Conservation (phyloP, 2,888 invertebrate genomes). For the Neelides folsomi region DNA sequence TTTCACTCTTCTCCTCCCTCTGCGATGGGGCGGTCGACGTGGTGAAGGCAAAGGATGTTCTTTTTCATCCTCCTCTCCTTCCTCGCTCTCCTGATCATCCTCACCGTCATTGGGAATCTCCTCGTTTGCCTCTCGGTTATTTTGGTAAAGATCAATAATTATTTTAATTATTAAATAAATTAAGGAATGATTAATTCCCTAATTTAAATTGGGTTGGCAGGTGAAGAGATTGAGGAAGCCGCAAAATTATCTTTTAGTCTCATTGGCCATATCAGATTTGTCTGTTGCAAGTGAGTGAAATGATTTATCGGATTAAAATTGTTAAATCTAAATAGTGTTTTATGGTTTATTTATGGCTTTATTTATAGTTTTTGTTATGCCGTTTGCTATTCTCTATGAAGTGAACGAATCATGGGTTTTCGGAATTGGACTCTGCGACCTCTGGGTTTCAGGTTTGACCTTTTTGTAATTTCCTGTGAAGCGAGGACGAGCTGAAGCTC, state of each 20-base stretch:
- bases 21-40: no score
- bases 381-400: constrained; percentile 65
- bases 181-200: no score
- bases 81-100: constrained; percentile 44
- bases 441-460: constrained; percentile 30
- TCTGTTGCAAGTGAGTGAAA: constrained; percentile 65
- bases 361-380: constrained; percentile 91
- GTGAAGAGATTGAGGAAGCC: constrained; percentile 74
- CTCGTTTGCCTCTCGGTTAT: constrained; percentile 92
- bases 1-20: no score
- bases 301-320: no score
- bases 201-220: no score
- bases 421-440: constrained; percentile 26
- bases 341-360: no score
- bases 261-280: constrained; percentile 89
- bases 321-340: no score
- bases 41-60: no score
- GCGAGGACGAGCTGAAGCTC: no score
- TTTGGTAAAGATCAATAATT: constrained; percentile 53
- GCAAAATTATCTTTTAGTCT: constrained; percentile 83
- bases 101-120: constrained; percentile 75
- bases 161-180: no score
- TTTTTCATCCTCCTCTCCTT: constrained; percentile 43
- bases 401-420: constrained; percentile 27
- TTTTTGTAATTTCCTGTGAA: no score